phyloP scores from a whole-genome alignment of 2,113 vertebrate genomes.

The Heliornis fulica region DNA sequence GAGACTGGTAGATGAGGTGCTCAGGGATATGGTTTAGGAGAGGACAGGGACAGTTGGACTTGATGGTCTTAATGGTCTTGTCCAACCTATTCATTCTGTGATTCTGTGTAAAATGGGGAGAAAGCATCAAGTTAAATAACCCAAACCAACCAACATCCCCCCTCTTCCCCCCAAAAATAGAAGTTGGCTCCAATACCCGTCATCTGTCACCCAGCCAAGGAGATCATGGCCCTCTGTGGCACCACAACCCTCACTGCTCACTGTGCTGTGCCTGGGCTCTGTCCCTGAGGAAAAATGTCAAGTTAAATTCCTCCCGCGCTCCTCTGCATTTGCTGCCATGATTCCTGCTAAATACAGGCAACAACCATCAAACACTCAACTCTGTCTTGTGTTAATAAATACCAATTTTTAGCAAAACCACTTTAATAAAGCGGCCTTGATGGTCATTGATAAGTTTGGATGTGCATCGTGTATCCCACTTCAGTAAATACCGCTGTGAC shows the following conservation, averaged over 20 bases:
- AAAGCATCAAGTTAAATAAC: background rate
- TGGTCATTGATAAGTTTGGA: fast-evolving
- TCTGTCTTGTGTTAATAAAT: fast-evolving
- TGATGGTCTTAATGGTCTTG: too few species aligned
- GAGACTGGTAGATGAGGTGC: too few species aligned
- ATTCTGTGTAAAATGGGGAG: too few species aligned
- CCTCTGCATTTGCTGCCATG: fast-evolving
- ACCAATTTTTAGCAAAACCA: background rate
- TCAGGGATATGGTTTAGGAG: too few species aligned
- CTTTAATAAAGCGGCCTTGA: background rate
- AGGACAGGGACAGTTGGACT: too few species aligned
- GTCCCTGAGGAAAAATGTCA: fast-evolving
- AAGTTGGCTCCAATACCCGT: too few species aligned
- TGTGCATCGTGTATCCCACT: fast-evolving
- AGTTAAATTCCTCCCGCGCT: background rate
- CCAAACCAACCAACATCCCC: too few species aligned
- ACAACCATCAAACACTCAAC: fast-evolving
- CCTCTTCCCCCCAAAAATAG: too few species aligned
- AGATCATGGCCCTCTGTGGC: too few species aligned
- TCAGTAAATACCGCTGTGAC: background rate
- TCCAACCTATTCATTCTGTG: too few species aligned
- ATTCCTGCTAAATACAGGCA: fast-evolving
- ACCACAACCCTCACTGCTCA: fast-evolving
- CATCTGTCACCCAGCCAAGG: fast-evolving
- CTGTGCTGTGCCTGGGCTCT: fast-evolving